Conservation (phyloP, 2,888 invertebrate genomes). For the Meloe dianella region DNA sequence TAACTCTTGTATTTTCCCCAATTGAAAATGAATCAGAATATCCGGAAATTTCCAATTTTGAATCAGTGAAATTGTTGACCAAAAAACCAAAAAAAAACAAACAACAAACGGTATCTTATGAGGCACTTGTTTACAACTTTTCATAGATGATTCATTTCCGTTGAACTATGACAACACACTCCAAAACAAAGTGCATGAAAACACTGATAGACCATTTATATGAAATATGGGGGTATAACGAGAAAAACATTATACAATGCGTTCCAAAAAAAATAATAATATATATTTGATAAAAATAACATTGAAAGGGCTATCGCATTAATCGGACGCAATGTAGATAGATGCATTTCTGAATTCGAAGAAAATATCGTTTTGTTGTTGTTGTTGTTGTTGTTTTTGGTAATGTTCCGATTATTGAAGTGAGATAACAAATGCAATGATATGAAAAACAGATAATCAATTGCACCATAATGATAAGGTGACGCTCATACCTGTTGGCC, state of each 20-base stretch:
- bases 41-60: not conserved
- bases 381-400: no score
- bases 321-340: no score
- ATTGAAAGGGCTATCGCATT: no score
- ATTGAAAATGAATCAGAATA: not conserved
- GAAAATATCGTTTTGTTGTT: no score
- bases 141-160: conserved; percentile 15
- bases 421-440: not conserved
- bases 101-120: conserved; percentile 11
- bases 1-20: not conserved
- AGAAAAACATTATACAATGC: no score
- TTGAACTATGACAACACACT: conserved; percentile 4
- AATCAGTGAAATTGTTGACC: conserved; percentile 1
- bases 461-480: conserved; percentile 5
- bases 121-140: conserved; percentile 14
- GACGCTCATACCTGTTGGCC: conserved; percentile 1
- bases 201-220: no score
- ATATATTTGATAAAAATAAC: no score
- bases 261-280: no score
- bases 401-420: not conserved
- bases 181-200: no score
- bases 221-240: no score
- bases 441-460: not conserved
- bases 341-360: no score
- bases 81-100: not conserved